Conservation (phyloP, 2,888 invertebrate species). For the Synanthedon tipuliformis region DNA sequence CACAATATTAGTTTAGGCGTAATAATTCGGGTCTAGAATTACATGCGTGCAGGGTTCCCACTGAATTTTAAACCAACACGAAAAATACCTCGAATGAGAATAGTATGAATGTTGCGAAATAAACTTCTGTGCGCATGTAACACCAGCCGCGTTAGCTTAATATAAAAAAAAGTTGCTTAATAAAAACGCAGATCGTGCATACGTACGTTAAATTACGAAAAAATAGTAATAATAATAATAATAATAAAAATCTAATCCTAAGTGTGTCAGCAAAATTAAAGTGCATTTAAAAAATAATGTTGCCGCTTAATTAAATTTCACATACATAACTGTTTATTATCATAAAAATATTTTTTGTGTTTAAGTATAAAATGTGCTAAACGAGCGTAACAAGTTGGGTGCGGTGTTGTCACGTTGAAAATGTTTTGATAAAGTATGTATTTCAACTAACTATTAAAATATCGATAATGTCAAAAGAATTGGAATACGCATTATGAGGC, state of each 20-base stretch:
- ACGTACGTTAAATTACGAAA: slow-evolving; percentile 64
- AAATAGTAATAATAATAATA: slow-evolving; percentile 15
- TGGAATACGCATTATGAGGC: no score
- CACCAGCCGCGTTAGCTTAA: slow-evolving; percentile 34
- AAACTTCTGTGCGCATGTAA: slow-evolving; percentile 22
- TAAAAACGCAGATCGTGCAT: slow-evolving; percentile 68
- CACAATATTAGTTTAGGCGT: slow-evolving; percentile 62
- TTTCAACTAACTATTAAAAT: no score
- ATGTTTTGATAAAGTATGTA: no score
- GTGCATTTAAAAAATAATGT: slow-evolving; percentile 64
- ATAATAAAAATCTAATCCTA: slow-evolving; percentile 42
- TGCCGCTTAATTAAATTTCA: slow-evolving; percentile 65
- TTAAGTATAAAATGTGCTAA: slow-evolving; percentile 64
- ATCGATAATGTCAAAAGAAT: no score
- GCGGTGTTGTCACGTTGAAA: slow-evolving; percentile 10
- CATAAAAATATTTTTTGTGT: slow-evolving; percentile 62
- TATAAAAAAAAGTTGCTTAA: slow-evolving; percentile 46
- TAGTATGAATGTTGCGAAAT: neutral
- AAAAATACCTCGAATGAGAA: neutral
- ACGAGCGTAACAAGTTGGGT: slow-evolving; percentile 52
- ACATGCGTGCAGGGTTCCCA: slow-evolving; percentile 20
- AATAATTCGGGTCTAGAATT: slow-evolving; percentile 27
- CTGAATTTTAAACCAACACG: neutral
- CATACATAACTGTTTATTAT: slow-evolving; percentile 57
- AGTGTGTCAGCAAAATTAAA: slow-evolving; percentile 69